Evolutionary conservation across 2,797 vertebrate genomes (phyloP).

Genomic region (Danio tinwini): DNA sequence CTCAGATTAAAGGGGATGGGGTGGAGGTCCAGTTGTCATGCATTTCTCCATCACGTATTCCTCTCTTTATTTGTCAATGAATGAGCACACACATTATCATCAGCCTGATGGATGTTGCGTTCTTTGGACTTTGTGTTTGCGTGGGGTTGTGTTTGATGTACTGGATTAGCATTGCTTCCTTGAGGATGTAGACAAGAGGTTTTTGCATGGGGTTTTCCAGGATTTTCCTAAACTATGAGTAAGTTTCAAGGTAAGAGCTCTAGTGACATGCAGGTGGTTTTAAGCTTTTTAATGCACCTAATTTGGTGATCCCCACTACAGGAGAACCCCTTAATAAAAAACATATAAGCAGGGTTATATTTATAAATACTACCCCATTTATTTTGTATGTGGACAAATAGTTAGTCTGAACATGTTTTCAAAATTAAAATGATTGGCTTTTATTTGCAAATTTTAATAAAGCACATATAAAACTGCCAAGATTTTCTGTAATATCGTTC

Average conservation of each 20-base stretch:
- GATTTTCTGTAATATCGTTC: no score
- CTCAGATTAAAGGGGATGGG: slow-evolving; percentile 48
- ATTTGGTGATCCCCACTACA: neutral
- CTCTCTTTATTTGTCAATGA: slow-evolving; percentile 27
- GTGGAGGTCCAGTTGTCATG: slow-evolving; percentile 62
- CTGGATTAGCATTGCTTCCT: slow-evolving; percentile 54
- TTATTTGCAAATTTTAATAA: no score
- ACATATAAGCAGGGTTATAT: neutral
- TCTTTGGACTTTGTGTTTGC: slow-evolving; percentile 24
- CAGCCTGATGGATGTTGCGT: slow-evolving; percentile 38
- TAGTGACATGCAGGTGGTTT: neutral
- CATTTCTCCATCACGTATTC: slow-evolving; percentile 9
- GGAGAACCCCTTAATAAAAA: neutral
- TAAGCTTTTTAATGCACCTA: neutral
- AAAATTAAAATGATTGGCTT: neutral
- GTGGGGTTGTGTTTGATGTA: slow-evolving; percentile 50
- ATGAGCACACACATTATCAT: slow-evolving; percentile 26
- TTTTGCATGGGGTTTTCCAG: slow-evolving; percentile 43
- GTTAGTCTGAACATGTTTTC: neutral
- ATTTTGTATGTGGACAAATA: neutral
- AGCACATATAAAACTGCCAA: no score
- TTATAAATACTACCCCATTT: neutral
- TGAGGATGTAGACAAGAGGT: slow-evolving; percentile 67
- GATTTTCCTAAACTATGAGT: slow-evolving; percentile 65
- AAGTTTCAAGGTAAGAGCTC: slow-evolving; percentile 71